Conservation (phyloP, 2,888 invertebrate species). For the Nysson spinosus region DNA sequence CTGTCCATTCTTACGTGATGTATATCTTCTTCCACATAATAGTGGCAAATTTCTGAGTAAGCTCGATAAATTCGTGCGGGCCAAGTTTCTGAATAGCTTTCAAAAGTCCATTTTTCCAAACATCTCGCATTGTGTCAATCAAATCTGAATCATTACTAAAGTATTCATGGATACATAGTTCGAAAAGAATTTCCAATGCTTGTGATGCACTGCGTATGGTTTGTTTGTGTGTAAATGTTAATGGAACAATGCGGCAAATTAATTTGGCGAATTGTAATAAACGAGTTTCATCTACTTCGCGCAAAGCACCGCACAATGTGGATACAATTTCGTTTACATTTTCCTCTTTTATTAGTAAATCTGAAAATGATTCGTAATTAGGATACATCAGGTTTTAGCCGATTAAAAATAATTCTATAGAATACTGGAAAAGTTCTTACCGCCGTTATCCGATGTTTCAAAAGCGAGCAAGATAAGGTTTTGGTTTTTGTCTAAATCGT, state of each 20-base stretch:
- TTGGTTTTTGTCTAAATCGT: constrained; percentile 53
- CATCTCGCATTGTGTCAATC: constrained; percentile 47
- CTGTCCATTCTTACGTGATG: constrained; percentile 54
- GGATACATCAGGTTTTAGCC: constrained; percentile 1
- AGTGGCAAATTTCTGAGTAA: constrained; percentile 69
- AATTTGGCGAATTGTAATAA: constrained; percentile 52
- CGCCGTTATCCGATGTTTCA: constrained; percentile 71
- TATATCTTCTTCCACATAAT: constrained; percentile 71
- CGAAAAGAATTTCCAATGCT: constrained; percentile 66
- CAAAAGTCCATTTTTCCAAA: constrained; percentile 65
- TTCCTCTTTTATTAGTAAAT: constrained; percentile 75
- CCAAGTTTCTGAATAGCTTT: constrained; percentile 55
- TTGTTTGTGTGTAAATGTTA: constrained; percentile 60
- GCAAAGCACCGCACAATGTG: constrained; percentile 74
- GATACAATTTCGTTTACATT: constrained; percentile 75
- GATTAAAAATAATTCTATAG: neutral
- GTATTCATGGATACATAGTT: constrained; percentile 48
- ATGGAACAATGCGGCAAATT: constrained; percentile 55
- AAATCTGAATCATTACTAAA: constrained; percentile 32
- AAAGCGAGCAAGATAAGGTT: constrained; percentile 66
- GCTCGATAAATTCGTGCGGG: constrained; percentile 57
- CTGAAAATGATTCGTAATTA: constrained; percentile 76
- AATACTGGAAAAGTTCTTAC: constrained; percentile 64
- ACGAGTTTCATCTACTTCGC: constrained; percentile 34
- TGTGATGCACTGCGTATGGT: constrained; percentile 52